phyloP scores from a whole-genome alignment of 1,140 invertebrate species.

The Luehdorfia chinensis region DNA sequence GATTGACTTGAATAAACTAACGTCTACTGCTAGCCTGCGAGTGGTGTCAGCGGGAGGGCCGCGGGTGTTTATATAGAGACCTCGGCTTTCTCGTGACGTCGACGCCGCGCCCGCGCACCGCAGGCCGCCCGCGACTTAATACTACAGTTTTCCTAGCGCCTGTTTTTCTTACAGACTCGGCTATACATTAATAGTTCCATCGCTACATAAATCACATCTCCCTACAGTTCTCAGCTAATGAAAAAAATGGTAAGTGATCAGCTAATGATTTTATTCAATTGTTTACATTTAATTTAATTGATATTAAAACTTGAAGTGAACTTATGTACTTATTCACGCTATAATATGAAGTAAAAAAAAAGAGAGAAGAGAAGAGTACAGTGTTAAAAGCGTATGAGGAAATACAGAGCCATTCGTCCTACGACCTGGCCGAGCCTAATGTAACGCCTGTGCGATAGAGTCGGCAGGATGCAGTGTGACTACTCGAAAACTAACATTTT shows the following conservation, averaged over 20 bases:
- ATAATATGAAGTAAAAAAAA: too few relatives aligned
- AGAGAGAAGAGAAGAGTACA: not conserved
- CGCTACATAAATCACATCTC: not conserved
- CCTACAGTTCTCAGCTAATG: not conserved
- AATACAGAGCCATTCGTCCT: too few relatives aligned
- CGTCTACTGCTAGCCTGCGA: conserved; percentile 57
- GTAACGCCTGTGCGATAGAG: too few relatives aligned
- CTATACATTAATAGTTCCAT: conserved; percentile 35
- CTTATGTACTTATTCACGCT: too few relatives aligned
- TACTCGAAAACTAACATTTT: too few relatives aligned
- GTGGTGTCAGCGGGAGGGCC: conserved; percentile 60
- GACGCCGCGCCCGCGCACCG: conserved; percentile 36
- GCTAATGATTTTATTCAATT: too few relatives aligned
- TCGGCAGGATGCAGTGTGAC: too few relatives aligned
- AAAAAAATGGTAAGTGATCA: not conserved
- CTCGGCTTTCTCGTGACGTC: conserved; percentile 67
- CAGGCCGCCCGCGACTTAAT: conserved; percentile 16
- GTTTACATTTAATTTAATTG: too few relatives aligned
- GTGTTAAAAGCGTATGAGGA: too few relatives aligned
- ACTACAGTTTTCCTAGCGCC: conserved; percentile 41
- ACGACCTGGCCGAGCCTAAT: too few relatives aligned
- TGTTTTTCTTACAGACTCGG: conserved; percentile 38
- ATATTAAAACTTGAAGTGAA: too few relatives aligned
- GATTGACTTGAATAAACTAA: conserved; percentile 46
- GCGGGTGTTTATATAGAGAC: conserved; percentile 62